Percentiles rank a stretch among this genome's conserved stretches.
Conservation (phyloP, 1,140 invertebrate genomes). For the Metopolophium dirhodum region DNA sequence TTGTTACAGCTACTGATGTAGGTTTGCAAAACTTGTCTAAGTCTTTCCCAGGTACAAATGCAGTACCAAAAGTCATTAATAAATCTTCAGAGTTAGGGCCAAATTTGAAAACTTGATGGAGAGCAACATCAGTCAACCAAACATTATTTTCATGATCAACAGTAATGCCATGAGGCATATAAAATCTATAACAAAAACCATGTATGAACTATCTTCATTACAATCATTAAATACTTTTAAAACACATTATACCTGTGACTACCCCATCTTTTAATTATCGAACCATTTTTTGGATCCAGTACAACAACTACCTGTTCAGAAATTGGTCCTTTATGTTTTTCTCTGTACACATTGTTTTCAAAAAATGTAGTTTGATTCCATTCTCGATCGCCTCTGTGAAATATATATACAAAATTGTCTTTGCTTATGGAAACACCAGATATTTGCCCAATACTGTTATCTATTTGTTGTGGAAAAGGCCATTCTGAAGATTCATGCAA, state of each 20-base stretch:
- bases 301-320: conserved; percentile 75
- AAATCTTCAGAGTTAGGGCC: conserved; percentile 61
- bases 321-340: conserved; percentile 73
- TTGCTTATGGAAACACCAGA: conserved; percentile 80
- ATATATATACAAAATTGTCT: conserved; percentile 78
- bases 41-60: conserved; percentile 81
- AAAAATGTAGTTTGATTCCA: conserved; percentile 78
- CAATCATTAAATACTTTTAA: neutral
- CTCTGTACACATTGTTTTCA: conserved; percentile 68
- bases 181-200: conserved; percentile 73
- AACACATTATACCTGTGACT: conserved; percentile 72
- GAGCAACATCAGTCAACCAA: conserved; percentile 90
- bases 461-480: conserved; percentile 63
- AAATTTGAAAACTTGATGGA: conserved; percentile 91
- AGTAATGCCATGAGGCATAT: conserved; percentile 91
- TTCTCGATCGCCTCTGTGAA: conserved; percentile 78
- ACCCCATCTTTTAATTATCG: conserved; percentile 79
- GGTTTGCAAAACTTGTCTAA: conserved; percentile 90
- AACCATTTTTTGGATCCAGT: conserved; percentile 74
- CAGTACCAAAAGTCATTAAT: conserved; percentile 62
- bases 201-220: neutral
- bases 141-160: conserved; percentile 83
- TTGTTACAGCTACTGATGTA: conserved; percentile 83
- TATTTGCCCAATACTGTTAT: conserved; percentile 75
- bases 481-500: conserved; percentile 63